phyloP scores from a whole-genome alignment of 2,888 invertebrate genomes.

The Salticus scenicus region DNA sequence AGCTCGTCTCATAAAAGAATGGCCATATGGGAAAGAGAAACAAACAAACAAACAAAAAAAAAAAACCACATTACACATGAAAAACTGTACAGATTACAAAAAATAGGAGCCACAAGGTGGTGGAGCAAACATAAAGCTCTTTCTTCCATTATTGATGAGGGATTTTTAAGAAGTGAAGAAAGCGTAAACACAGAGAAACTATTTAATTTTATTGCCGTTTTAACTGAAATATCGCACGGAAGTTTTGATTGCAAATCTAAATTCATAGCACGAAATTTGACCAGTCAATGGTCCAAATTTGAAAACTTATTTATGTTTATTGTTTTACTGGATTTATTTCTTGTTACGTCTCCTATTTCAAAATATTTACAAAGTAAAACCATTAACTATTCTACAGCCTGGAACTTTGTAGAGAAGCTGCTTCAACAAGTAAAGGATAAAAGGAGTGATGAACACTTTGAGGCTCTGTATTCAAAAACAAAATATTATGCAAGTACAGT shows the following conservation, averaged over 20 bases:
- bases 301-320: background rate
- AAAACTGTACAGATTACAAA: background rate
- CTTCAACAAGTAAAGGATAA: background rate
- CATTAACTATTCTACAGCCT: conserved; percentile 6
- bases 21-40: conserved; percentile 1
- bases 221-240: too few species aligned
- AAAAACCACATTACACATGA: conserved; percentile 9
- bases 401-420: conserved; percentile 5
- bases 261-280: background rate
- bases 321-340: background rate
- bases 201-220: too few species aligned
- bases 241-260: background rate
- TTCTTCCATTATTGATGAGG: conserved; percentile 8
- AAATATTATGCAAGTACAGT: background rate
- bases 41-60: too few species aligned
- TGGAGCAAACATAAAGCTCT: conserved; percentile 11
- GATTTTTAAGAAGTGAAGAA: background rate
- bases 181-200: too few species aligned
- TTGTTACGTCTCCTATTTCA: conserved; percentile 4
- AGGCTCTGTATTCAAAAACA: conserved; percentile 6
- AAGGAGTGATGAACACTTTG: conserved; percentile 13
- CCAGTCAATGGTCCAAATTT: conserved; percentile 15
- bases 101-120: conserved; percentile 1
- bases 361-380: conserved; percentile 5
- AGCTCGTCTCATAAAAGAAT: background rate